Percentiles rank a stretch among this genome's conserved stretches.
Evolutionary conservation across 1,140 invertebrate species (phyloP).

Genomic region (Sitodiplosis mosellana): DNA sequence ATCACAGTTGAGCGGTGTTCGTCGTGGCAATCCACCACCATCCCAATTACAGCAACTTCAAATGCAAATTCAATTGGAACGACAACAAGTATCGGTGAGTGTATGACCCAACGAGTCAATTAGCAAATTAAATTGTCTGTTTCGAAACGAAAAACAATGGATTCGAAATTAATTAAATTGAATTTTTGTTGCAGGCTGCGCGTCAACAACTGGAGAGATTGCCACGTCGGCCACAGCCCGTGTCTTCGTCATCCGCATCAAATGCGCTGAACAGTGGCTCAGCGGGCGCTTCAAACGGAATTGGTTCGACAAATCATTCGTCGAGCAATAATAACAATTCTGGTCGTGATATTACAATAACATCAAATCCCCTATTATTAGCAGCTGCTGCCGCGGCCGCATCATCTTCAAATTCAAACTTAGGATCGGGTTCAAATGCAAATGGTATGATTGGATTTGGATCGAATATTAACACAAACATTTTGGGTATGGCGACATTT

Average conservation of each 20-base stretch:
- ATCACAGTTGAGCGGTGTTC: constrained; percentile 77
- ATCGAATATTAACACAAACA: background rate
- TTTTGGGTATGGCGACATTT: background rate
- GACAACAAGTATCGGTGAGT: constrained; percentile 59
- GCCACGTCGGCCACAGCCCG: constrained; percentile 47
- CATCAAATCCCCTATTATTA: background rate
- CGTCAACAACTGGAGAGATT: constrained; percentile 72
- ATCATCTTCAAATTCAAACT: background rate
- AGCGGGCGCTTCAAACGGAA: background rate
- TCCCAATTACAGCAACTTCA: constrained; percentile 72
- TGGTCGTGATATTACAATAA: background rate
- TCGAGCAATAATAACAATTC: background rate
- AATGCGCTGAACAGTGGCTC: background rate
- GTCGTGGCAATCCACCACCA: constrained; percentile 49
- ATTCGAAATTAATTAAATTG: constrained; percentile 4
- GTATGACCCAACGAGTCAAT: background rate
- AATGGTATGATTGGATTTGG: background rate
- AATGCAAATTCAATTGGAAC: constrained; percentile 75
- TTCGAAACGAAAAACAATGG: background rate
- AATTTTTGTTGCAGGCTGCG: constrained; percentile 35
- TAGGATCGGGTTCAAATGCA: background rate
- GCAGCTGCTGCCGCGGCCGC: background rate
- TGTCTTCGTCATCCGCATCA: constrained; percentile 16
- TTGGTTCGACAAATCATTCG: background rate
- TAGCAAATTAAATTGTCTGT: background rate